Base-by-base conservation (phyloP, 1,140 invertebrate genomes). In the Drosophila funebris region DNA sequence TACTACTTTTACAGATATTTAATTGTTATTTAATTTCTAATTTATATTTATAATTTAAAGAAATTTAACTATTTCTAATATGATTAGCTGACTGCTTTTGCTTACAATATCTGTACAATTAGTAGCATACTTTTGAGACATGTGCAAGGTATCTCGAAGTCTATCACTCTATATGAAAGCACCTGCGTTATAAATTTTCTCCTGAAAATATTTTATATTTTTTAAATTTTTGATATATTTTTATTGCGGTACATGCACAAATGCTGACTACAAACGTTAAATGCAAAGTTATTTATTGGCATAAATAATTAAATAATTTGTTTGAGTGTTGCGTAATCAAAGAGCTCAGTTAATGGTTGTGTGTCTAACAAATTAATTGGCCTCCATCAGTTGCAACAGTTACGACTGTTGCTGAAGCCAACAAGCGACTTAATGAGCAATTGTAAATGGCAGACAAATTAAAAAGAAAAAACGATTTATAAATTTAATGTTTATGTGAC, bases 251-350 rank as follows among this genome's bases (percentile, higher is more conserved):
- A 27, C 31, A 50, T 9, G 9, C 48, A 57, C 13, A 75, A 68
- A 63, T 52, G 76, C 64, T 68, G 52, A 68, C 48, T 75, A 48
- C 57, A 81, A 69, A 66, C 66, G 57, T 44, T 53, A 75, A 68
- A 63, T 68, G 54, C 24, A 73, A 76, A 74, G 64, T 81, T 82
- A 80, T 85, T 81, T 87, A 85, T 85, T 87, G 74, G 50, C 72
- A 88, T 82, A 71, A 88, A 87, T 87, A 87, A 87, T 88, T 78
- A 70, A 82, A 76, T 62, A 78, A 76, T 76, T 78, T 82, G 64
- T 61, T 70, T 64, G 77, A 85, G 75, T 78, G 75, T 50, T 39
- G 9, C 58, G 36, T 16, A 58, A 72, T 57, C 36, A 67, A 41
- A 58, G 31, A 53, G 58, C 14, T 56, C 52, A 39, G 29, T 53